phyloP scores from a whole-genome alignment of 2,888 invertebrate genomes.

The Dicranocentrus wangi region DNA sequence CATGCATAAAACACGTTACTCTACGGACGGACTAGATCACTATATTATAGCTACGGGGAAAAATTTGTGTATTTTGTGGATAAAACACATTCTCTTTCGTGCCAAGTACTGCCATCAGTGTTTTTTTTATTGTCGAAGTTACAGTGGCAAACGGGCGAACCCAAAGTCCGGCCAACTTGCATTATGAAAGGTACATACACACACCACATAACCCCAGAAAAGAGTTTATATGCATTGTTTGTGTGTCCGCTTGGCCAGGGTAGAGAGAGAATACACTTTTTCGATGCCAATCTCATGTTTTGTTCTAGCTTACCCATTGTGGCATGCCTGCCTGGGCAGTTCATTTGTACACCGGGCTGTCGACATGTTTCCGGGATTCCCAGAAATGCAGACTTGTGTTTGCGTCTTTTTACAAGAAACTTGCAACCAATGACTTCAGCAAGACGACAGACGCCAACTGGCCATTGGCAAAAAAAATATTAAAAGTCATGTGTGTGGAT shows the following conservation, averaged over 20 bases:
- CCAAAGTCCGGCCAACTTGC: constrained; percentile 25
- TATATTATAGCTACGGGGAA: constrained; percentile 55
- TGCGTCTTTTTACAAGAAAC: no score
- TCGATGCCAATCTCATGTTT: constrained; percentile 55
- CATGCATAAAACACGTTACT: constrained; percentile 33
- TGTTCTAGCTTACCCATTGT: background rate
- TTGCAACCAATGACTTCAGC: no score
- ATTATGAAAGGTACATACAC: no score
- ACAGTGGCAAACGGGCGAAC: background rate
- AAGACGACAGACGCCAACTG: constrained; percentile 54
- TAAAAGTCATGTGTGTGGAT: constrained; percentile 17
- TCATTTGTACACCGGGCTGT: constrained; percentile 38
- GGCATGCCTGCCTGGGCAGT: constrained; percentile 15
- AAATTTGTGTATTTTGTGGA: constrained; percentile 35
- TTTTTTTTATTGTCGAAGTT: background rate
- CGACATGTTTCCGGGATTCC: constrained; percentile 64
- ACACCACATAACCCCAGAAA: no score
- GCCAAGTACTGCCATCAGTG: constrained; percentile 57
- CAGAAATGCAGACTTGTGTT: constrained; percentile 42
- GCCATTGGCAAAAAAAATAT: constrained; percentile 22
- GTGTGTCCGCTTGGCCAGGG: no score
- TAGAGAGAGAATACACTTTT: no score
- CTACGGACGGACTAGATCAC: constrained; percentile 8
- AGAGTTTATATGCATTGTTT: background rate
- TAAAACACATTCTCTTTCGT: constrained; percentile 53